Evolutionary conservation across 2,113 vertebrate species (phyloP).

Genomic region (Thermophis baileyi): DNA sequence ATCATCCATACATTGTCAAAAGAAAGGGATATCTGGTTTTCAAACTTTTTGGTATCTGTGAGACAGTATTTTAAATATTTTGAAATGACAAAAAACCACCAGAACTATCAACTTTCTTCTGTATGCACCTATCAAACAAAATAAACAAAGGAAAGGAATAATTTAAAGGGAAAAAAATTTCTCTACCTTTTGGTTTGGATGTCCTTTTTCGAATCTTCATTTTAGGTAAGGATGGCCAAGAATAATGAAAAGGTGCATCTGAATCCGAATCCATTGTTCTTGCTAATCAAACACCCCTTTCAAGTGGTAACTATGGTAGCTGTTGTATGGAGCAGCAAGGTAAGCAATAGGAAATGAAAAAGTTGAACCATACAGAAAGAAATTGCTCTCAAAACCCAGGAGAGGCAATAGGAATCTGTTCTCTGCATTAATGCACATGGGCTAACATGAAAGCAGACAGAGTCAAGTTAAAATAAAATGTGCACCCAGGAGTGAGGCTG

Average conservation of each 20-base stretch:
- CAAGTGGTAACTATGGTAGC: conserved; percentile 36
- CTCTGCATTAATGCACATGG: conserved; percentile 74
- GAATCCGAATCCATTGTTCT: conserved; percentile 93
- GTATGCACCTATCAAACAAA: conserved; percentile 10
- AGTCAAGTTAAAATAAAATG: conserved; percentile 51
- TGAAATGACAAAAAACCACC: neutral
- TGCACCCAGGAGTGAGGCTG: conserved; percentile 41
- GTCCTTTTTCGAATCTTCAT: conserved; percentile 89
- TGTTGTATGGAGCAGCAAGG: conserved; percentile 56
- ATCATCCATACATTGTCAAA: neutral
- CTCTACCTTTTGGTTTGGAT: conserved; percentile 85
- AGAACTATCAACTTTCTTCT: conserved; percentile 13
- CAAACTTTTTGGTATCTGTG: neutral
- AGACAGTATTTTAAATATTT: neutral
- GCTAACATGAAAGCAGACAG: conserved; percentile 71
- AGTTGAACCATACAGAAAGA: conserved; percentile 70
- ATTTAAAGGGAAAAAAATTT: conserved; percentile 32
- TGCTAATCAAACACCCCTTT: conserved; percentile 47
- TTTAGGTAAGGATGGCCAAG: conserved; percentile 96
- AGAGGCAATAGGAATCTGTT: conserved; percentile 71
- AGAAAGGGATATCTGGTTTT: neutral
- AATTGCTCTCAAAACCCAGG: conserved; percentile 66
- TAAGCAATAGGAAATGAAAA: conserved; percentile 70
- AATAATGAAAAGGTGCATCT: conserved; percentile 98
- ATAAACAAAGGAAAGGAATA: conserved; percentile 19